Conservation (phyloP, 2,113 vertebrate species). For the Rostratula benghalensis region DNA sequence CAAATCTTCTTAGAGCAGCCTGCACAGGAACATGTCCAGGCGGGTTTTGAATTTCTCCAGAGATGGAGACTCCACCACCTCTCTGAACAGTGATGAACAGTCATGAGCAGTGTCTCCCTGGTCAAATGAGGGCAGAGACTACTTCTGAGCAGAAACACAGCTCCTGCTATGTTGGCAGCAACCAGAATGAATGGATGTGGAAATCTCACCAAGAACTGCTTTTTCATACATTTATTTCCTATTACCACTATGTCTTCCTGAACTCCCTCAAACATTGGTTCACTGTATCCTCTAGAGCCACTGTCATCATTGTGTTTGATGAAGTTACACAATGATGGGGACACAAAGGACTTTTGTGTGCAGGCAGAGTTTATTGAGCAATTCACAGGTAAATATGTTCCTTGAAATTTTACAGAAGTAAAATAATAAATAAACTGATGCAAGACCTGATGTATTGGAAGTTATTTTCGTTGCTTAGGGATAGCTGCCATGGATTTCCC, state of each 20-base stretch:
- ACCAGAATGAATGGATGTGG: background rate
- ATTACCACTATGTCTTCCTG: background rate
- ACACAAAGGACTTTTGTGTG: background rate
- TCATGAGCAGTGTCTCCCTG: background rate
- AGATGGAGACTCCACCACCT: no score
- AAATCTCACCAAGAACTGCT: background rate
- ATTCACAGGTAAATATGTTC: background rate
- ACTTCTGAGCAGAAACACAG: background rate
- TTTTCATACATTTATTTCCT: background rate
- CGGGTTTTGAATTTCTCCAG: no score
- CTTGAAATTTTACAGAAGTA: background rate
- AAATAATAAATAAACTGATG: background rate
- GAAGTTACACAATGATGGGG: background rate
- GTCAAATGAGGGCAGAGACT: background rate
- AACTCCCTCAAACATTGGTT: background rate
- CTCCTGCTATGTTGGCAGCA: background rate
- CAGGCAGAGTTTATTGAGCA: background rate
- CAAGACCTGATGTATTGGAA: background rate
- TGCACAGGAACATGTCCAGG: no score
- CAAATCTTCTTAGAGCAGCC: no score
- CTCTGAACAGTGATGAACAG: no score
- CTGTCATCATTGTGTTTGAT: fast-evolving
- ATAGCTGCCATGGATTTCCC: background rate
- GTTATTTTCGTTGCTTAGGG: background rate
- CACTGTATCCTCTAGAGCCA: background rate